Conservation (phyloP, 2,113 vertebrate genomes). For the Neotoma lepida region DNA sequence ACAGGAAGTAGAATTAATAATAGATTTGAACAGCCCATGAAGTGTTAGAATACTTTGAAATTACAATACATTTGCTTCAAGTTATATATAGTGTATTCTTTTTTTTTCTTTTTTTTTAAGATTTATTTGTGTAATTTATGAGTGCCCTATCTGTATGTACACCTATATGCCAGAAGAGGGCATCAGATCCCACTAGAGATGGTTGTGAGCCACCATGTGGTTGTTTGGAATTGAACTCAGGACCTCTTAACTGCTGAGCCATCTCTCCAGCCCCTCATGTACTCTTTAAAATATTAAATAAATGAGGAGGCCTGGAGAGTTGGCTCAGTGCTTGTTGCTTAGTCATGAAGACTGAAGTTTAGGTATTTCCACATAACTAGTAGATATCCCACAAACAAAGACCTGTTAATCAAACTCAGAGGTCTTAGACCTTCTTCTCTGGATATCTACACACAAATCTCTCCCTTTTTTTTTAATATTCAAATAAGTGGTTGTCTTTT, state of each 20-base stretch:
- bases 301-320: neutral
- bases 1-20: neutral
- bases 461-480: neutral
- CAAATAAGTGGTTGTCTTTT: neutral
- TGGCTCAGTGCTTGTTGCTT: neutral
- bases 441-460: neutral
- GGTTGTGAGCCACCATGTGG: neutral
- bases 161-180: neutral
- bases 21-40: neutral
- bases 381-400: neutral
- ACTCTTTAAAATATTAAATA: neutral
- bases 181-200: neutral
- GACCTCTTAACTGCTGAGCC: neutral
- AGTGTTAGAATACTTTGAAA: slow-evolving; percentile 45
- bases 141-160: neutral
- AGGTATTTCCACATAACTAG: neutral
- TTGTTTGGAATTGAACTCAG: neutral
- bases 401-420: neutral
- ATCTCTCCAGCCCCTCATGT: neutral
- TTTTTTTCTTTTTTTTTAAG: neutral
- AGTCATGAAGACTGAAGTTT: neutral
- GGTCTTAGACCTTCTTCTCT: neutral
- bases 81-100: neutral
- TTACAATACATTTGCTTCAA: slow-evolving; percentile 34
- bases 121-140: neutral